Base-by-base conservation (phyloP, 2,888 invertebrate species). In the Melangyna quadrimaculata region DNA sequence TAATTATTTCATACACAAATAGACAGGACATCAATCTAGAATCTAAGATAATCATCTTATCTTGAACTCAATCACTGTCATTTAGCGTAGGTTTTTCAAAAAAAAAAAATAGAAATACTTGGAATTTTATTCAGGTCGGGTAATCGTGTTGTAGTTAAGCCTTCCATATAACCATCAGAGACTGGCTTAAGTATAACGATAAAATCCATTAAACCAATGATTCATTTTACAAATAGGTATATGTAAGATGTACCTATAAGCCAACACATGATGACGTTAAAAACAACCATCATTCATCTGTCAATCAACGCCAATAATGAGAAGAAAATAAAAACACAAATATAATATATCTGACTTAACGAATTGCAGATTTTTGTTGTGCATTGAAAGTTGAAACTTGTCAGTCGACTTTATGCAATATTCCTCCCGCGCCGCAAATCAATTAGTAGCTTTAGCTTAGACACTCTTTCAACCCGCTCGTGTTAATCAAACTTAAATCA, bases 371-470 rank as follows among this genome's bases (percentile, higher is more conserved):
- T 43, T 27, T 43, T 29, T 24, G 7, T 5, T 9, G 9, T 9
- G 24, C 19, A 10, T 32, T 22, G 35, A 51, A 32, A 51, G n/a
- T 45, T 24, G n/a, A 67, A 67, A 37, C 51, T 51, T 67, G 51
- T 35, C 48, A 51, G 67, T 17, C 48, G 67, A 67, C 67, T 67
- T 51, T 24, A 51, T 51, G 67, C 67, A 67, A 48, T 61, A 40
- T 67, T 51, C 67, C 67, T 51, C 67, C 67, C 67, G 67, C 67
- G 51, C 67, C 67, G 67, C 67, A 67, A 67, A 67, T 67, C 67
- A 67, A 67, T 67, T 67, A 67, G 67, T 35, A 7, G n/a, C n/a
- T n/a, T n/a, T 14, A 0, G 29, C 40, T 22, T 2, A 43, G 19
- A 14, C 29, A 65, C 65, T n/a, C n/a, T 65, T 67, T 48, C 27